Evolutionary conservation across 2,797 vertebrate species (phyloP), one percentile per base, ranked within the genome.

Genomic region (Gallinago stenura): DNA sequence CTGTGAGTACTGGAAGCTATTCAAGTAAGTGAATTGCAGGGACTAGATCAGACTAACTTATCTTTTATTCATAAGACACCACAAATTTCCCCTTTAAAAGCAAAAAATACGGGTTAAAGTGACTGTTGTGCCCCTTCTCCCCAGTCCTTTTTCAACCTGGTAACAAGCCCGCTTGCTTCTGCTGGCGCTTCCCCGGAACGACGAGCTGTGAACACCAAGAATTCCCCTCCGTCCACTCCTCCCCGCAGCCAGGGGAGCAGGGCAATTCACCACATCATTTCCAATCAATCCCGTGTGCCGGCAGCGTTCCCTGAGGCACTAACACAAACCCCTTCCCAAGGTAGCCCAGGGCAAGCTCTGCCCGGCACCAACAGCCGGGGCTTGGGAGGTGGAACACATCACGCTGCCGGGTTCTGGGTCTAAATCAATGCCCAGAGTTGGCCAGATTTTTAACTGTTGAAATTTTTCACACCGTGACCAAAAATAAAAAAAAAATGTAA

Each of bases 211-310:
- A 28, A 28, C 13, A 68, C 20, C 50, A 53, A 18, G 2, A 35
- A 37, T 20, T 28, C 31, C 16, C 3, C 17, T 57, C 18, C 1
- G 20, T 22, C 37, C 2, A 2, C 37, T 9, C 3, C 8, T 43
- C 20, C 25, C 7, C 4, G 0, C 45, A 12, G 33, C 4, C 5
- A 48, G 54, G 24, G 39, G 35, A 78, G 58, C 1, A 24, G 9
- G 25, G 13, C 19, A 45, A 31, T 19, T 22, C 43, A 62, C 43
- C 10, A 10, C 25, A 15, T 6, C 11, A 45, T 26, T 61, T 33
- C 53, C 33, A 17, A 43, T 25, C 33, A 43, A 43, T 22, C 11
- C 26, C 19, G 24, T 39, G 37, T 28, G 33, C 53, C 22, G 15
- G 19, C 8, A 50, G 26, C 2, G 0, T 8, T 39, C 53, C 13